phyloP scores from a whole-genome alignment of 1,140 invertebrate genomes.

The Akabosia matsudoensis region DNA sequence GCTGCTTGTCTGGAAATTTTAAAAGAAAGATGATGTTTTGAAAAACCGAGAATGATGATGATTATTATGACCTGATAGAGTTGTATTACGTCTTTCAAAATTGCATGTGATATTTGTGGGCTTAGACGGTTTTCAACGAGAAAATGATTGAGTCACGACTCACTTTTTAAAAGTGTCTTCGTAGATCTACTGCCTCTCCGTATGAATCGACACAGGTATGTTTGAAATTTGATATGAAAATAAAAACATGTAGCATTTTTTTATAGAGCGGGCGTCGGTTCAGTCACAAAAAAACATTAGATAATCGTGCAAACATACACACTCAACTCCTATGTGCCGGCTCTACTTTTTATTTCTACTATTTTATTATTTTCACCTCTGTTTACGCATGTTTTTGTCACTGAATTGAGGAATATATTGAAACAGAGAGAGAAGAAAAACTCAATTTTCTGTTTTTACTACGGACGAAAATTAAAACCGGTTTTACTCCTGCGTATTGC shows the following conservation, averaged over 20 bases:
- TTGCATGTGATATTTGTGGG: background rate
- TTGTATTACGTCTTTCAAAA: background rate
- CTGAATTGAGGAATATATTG: conserved; percentile 7
- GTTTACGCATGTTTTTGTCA: conserved; percentile 17
- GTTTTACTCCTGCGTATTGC: background rate
- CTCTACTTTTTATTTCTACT: no score
- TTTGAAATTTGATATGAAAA: conserved; percentile 1
- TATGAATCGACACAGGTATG: background rate
- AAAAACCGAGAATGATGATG: background rate
- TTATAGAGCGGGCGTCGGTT: no score
- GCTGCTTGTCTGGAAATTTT: background rate
- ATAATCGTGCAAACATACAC: background rate
- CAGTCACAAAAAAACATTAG: background rate
- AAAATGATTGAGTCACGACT: conserved; percentile 6
- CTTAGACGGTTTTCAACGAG: background rate
- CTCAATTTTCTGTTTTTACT: no score
- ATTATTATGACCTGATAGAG: background rate
- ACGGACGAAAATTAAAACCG: no score
- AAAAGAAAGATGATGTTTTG: background rate
- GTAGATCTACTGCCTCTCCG: background rate
- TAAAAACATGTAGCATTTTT: background rate
- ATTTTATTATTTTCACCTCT: background rate
- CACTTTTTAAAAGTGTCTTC: background rate
- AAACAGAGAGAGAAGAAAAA: background rate
- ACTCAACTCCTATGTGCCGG: background rate